Conservation (phyloP, 2,797 vertebrate genomes). For the Heteromormyrus szaboi region DNA sequence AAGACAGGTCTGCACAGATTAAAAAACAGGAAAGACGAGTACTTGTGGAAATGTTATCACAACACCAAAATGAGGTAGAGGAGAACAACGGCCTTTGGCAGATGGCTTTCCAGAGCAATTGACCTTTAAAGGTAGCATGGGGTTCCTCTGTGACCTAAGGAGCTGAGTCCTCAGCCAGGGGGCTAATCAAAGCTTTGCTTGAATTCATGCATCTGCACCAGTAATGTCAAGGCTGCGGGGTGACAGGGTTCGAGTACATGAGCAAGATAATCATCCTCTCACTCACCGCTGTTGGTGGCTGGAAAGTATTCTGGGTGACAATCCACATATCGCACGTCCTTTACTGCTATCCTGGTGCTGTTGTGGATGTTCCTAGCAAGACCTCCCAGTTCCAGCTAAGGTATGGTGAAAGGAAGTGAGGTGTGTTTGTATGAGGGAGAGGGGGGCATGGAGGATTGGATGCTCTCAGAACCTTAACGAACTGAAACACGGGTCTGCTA, state of each 20-base stretch:
- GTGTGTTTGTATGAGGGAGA: background rate
- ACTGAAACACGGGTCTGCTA: too few species aligned
- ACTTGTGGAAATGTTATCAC: background rate
- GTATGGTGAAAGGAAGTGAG: slow-evolving; percentile 4
- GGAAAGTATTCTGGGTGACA: slow-evolving; percentile 50
- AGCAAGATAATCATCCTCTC: background rate
- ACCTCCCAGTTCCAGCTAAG: slow-evolving; percentile 59
- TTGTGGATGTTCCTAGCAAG: slow-evolving; percentile 32
- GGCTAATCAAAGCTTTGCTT: background rate
- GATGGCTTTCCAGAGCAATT: background rate
- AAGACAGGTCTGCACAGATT: slow-evolving; percentile 58
- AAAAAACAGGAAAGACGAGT: background rate
- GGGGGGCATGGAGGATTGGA: background rate
- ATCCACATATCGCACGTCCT: slow-evolving; percentile 45
- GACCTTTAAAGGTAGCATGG: background rate
- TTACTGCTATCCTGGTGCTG: slow-evolving; percentile 48
- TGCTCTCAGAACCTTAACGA: background rate
- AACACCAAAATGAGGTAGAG: background rate
- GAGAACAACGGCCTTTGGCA: background rate
- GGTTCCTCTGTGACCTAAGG: background rate
- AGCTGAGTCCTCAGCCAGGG: background rate
- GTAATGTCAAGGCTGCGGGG: background rate
- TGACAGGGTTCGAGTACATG: background rate
- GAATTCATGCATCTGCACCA: background rate
- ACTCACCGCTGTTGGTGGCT: slow-evolving; percentile 42